Base-by-base conservation (phyloP, 2,888 invertebrate species). In the Callosobruchus maculatus region DNA sequence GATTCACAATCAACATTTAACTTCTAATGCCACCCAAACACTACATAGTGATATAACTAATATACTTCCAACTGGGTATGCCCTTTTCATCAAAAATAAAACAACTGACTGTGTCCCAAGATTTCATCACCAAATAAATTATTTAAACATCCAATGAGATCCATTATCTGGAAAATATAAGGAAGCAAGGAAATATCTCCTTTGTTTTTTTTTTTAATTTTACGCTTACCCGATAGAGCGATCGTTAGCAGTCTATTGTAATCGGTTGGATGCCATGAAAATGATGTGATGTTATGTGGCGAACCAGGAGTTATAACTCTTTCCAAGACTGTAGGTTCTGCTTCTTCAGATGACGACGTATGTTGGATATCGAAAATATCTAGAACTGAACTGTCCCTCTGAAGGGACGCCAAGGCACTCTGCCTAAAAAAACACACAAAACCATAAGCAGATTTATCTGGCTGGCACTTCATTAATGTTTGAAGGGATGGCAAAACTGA, bases 311-410 rank as follows among this genome's bases (percentile, higher is more conserved):
- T 83, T n/a, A 92, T 89, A 74, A 91, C 90, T 80, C 95, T 89
- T 84, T 95, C 95, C 49, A 94, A 88, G 70, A 93, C 92, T 66
- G 93, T 92, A 0, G 94, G 93, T 82, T 95, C 95, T 21, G 93
- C 91, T 77, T 93, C 91, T 81, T 95, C 94, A 78, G 92, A 92
- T 77, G 91, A 92, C 70, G 88, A 86, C 75, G 90, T 91, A 83
- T 93, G 92, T 81, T 95, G 95, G 76, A 98, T 93, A 86, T 98
- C 97, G 85, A 96, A 95, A 67, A 98, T 89, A 78, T 94, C 93
- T 26, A 98, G 89, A 20, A 92, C 90, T 68, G 90, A 89, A 69
- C 92, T 92, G 81, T 97, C 97, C 76, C 94, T 92, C 84, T 94
- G 94, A 75, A 97, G 88, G 0, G 94, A 93, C 22, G 95, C 93